phyloP scores from a whole-genome alignment of 2,888 invertebrate species.

The Orthonychiurus folsomi region DNA sequence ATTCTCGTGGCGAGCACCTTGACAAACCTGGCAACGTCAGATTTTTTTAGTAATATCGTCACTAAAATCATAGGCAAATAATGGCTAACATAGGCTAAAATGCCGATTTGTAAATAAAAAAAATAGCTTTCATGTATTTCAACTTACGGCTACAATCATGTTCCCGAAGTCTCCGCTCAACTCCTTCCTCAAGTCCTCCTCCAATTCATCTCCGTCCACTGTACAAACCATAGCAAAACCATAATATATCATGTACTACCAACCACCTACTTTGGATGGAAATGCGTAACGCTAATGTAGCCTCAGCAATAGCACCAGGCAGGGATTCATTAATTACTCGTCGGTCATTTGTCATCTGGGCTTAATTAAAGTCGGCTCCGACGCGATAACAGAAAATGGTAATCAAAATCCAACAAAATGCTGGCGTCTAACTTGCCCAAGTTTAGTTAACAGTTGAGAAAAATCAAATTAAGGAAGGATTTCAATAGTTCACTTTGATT shows the following conservation, averaged over 20 bases:
- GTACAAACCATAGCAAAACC: slow-evolving; percentile 11
- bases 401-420: too few relatives aligned
- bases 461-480: too few relatives aligned
- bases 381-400: not conserved
- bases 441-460: too few relatives aligned
- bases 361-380: not conserved
- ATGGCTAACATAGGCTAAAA: too few relatives aligned
- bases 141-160: slow-evolving; percentile 47
- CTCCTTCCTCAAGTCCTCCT: slow-evolving; percentile 46
- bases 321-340: not conserved
- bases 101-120: too few relatives aligned
- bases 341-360: not conserved
- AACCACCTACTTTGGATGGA: not conserved
- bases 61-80: too few relatives aligned
- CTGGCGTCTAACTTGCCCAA: too few relatives aligned
- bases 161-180: slow-evolving; percentile 49
- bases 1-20: slow-evolving; percentile 38
- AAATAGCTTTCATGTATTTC: too few relatives aligned
- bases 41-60: too few relatives aligned
- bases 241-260: not conserved
- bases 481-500: too few relatives aligned
- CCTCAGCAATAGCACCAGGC: too few relatives aligned
- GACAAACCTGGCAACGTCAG: too few relatives aligned
- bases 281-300: not conserved
- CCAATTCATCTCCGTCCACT: slow-evolving; percentile 43